Evolutionary conservation across 2,888 invertebrate species (phyloP), one percentile per base, ranked within the genome.

Genomic region (Ornithoptera alexandrae): DNA sequence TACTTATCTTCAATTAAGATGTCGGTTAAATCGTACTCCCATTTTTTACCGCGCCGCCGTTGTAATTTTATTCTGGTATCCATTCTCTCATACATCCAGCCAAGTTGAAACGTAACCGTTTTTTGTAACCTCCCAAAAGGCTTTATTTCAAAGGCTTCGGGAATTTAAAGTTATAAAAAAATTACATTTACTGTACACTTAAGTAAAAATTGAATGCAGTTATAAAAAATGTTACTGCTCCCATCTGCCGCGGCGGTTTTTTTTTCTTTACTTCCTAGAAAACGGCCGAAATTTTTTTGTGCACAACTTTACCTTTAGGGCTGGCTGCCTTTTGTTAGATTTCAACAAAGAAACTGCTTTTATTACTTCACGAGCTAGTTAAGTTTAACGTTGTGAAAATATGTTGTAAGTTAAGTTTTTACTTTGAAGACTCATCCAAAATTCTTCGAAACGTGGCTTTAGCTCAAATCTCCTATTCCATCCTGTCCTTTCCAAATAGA

Each of bases 1-100:
- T 62, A 68, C 15, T 56, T 65, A 65, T 57, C 69, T 71, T 68
- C 64, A 72, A 67, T 64, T 67, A 63, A 62, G 59, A 53, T 59
- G 63, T 66, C 66, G 63, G 60, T 69, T 58, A 69, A 22, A 69
- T 56, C 36, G 30, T 20, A 46, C 50, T 66, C 50, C 17, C n/a
- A 46, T 62, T 20, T 39, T 53, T 42, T 69, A 46, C 36, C 12
- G 36, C 30, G 62, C 46, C 20, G 2, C 59, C 46, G 20, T 56
- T 20, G 36, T 65, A 59, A 59, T 60, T 53, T 69, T 42, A 69
- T 69, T 46, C 57, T 1, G 36, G 56, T 56, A 61, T 69, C 61
- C 24, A 58, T 65, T 61, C 61, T 8, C 15, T 46, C 57, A 58
- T 22, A 20, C 46, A 24, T 63, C 39, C 20, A 30, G 62, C 30